Percentiles rank a stretch among this genome's conserved stretches.
Conservation (phyloP, 2,797 vertebrate genomes). For the Tenualosa ilisha region DNA sequence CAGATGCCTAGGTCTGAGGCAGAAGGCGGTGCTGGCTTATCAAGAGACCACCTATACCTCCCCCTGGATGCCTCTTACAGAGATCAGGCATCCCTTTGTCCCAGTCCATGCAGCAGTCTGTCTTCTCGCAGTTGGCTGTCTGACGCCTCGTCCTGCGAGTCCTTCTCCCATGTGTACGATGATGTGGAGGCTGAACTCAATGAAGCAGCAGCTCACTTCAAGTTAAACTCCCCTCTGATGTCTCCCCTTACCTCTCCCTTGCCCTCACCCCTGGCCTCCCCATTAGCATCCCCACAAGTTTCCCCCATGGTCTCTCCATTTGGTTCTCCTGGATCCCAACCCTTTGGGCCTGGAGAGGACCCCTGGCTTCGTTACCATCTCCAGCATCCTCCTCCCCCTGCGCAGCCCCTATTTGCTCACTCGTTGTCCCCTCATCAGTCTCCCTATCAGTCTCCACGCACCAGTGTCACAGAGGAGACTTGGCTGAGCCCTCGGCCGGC, state of each 20-base stretch:
- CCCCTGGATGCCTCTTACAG: conserved; percentile 75
- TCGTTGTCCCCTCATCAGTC: conserved; percentile 87
- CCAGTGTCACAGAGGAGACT: conserved; percentile 91
- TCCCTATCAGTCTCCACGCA: conserved; percentile 86
- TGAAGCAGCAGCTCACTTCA: conserved; percentile 83
- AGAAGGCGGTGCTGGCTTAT: conserved; percentile 46
- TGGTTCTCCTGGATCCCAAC: conserved; percentile 78
- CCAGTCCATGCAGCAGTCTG: conserved; percentile 76
- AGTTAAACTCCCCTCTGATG: conserved; percentile 81
- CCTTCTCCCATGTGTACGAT: conserved; percentile 87
- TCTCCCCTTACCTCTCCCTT: conserved; percentile 78
- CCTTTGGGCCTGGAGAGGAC: conserved; percentile 81
- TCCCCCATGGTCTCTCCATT: conserved; percentile 84
- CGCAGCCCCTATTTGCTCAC: conserved; percentile 71
- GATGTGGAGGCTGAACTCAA: conserved; percentile 90
- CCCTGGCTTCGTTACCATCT: conserved; percentile 81
- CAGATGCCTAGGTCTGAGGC: conserved; percentile 49
- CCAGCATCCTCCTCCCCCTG: conserved; percentile 54
- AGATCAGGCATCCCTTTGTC: conserved; percentile 65
- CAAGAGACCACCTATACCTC: conserved; percentile 71
- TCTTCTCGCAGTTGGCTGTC: conserved; percentile 79
- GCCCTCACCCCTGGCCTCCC: conserved; percentile 77
- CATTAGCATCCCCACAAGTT: conserved; percentile 81
- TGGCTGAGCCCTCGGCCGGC: conserved; percentile 80
- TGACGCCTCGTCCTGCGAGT: conserved; percentile 92